Conservation (phyloP, 2,888 invertebrate genomes). For the Harpalus rufipes region DNA sequence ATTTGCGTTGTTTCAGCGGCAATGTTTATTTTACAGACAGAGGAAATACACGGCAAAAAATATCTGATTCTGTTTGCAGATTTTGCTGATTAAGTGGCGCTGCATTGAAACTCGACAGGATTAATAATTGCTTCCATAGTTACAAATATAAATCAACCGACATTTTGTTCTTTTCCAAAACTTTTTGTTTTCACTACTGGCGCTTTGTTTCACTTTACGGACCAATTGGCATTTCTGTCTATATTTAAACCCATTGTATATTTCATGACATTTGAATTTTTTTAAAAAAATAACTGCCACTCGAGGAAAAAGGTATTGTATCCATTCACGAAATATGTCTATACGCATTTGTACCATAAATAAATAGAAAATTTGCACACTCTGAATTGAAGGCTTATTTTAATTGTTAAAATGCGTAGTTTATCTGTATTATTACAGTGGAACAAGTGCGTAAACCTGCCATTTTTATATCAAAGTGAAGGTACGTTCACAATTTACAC, state of each 20-base stretch:
- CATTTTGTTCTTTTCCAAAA: slow-evolving; percentile 13
- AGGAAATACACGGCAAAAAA: slow-evolving; percentile 48
- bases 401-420: too few species aligned
- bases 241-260: background rate
- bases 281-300: background rate
- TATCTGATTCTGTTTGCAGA: slow-evolving; percentile 51
- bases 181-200: background rate
- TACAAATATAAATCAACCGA: slow-evolving; percentile 43
- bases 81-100: slow-evolving; percentile 49
- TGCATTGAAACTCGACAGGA: slow-evolving; percentile 46
- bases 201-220: slow-evolving; percentile 4
- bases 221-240: background rate
- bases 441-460: too few species aligned
- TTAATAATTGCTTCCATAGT: slow-evolving; percentile 44
- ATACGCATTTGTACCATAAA: too few species aligned
- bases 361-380: too few species aligned
- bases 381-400: too few species aligned
- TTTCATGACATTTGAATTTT: background rate
- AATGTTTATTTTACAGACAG: slow-evolving; percentile 53
- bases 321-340: too few species aligned
- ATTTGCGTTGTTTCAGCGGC: slow-evolving; percentile 44
- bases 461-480: too few species aligned
- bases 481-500: too few species aligned
- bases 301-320: too few species aligned
- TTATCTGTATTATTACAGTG: too few species aligned